Evolutionary conservation across 2,797 vertebrate genomes (phyloP).

Genomic region (Decapterus maruadsi): DNA sequence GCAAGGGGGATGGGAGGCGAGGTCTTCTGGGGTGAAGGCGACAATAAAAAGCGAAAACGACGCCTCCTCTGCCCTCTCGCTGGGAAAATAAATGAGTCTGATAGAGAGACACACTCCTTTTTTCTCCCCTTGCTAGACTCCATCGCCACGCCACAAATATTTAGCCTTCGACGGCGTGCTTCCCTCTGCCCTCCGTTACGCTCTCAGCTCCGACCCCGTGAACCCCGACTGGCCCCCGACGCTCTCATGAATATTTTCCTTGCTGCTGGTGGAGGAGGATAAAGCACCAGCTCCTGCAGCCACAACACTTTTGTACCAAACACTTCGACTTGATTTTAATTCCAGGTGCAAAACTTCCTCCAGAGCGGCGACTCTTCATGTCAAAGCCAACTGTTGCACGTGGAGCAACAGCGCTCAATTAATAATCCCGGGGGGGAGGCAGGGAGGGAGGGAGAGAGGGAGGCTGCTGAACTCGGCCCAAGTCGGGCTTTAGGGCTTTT

Average conservation of each 20-base stretch:
- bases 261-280: slow-evolving; percentile 4
- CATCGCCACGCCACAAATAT: slow-evolving; percentile 35
- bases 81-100: slow-evolving; percentile 40
- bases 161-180: slow-evolving; percentile 8
- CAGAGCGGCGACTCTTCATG: background rate
- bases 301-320: background rate
- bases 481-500: slow-evolving; percentile 17
- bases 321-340: background rate
- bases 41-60: background rate
- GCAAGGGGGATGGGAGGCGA: background rate
- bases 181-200: slow-evolving; percentile 24
- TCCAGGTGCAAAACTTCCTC: background rate
- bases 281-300: background rate
- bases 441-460: background rate
- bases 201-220: slow-evolving; percentile 5
- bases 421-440: slow-evolving; percentile 33
- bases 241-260: slow-evolving; percentile 22
- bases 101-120: slow-evolving; percentile 14
- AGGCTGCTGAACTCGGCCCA: slow-evolving; percentile 28
- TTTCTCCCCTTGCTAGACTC: background rate
- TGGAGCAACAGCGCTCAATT: slow-evolving; percentile 31
- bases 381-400: slow-evolving; percentile 33
- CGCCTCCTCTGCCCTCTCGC: background rate
- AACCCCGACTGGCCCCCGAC: background rate
- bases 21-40: background rate